Evolutionary conservation across 2,888 invertebrate species (phyloP), one percentile per base, ranked within the genome.

Genomic region (Macropis europaea): DNA sequence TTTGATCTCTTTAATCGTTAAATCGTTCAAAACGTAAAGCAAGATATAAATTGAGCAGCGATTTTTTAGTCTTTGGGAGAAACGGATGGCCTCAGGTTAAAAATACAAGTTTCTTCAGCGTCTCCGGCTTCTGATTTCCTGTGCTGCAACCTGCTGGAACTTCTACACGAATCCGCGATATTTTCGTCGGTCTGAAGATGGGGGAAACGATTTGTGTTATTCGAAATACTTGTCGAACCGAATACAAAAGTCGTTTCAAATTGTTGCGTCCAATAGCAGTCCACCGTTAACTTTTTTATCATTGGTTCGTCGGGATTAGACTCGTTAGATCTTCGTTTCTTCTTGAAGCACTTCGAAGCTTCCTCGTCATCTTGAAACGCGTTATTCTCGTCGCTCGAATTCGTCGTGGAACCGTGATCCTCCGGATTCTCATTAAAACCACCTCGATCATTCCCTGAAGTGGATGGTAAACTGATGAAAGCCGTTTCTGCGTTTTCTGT

Each of bases 171-270:
- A 11, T 56, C 30, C 9, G 9, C 13, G 15, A 17, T 38, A n/a
- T 19, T 38, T 34, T 30, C 34, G 6, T 64, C 50, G 4, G 4
- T 26, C 0, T 9, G 50, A 11, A 15, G 24, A 0, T 7, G 26
- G 2, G 38, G 34, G 2, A 30, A 36, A 5, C 40, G 60, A 50
- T 42, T 32, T 13, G n/a, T 9, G n/a, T 3, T 1, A 11, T 30
- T 2, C 47, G 34, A 13, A 1, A 22, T 3, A 28, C 47, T 32
- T 3, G 48, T 13, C 0, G 64, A 30, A 4, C 60, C 75, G n/a
- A 79, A 79, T 6, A 72, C 69, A 5, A 74, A 72, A 13, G 43
- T 36, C 7, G 54, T 69, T 26, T 76, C 76, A 40, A 43, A 79
- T 4, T 53, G 22, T 13, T 66, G 76, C 11, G 45, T 60, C 79